A percentile compares a stretch with the other conserved stretches of the same genome.
phyloP scores from a whole-genome alignment of 1,140 invertebrate species.

The Capitella teleta region DNA sequence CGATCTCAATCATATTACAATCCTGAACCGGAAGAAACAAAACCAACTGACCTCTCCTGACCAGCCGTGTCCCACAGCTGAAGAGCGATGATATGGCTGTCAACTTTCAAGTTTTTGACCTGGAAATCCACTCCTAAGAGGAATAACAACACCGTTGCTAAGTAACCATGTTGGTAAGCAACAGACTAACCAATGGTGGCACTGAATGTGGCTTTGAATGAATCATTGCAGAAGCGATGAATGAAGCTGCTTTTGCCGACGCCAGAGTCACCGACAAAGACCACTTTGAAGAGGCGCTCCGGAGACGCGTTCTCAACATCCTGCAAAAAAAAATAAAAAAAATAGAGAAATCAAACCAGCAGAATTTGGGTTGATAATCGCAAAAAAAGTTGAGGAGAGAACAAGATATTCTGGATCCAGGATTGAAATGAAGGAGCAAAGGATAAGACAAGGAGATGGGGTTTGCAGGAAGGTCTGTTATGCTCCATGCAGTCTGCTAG shows the following conservation, averaged over 20 bases:
- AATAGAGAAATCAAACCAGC: no score
- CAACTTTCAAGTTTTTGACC: slow-evolving; percentile 44
- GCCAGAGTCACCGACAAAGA: slow-evolving; percentile 51
- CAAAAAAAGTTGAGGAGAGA: no score
- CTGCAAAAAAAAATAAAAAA: not conserved
- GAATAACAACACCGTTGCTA: not conserved
- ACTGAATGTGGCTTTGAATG: slow-evolving; percentile 46
- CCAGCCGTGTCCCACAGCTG: slow-evolving; percentile 55
- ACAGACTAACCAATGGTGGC: slow-evolving; percentile 46
- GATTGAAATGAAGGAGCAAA: no score
- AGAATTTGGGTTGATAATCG: no score
- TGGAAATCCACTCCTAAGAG: slow-evolving; percentile 49
- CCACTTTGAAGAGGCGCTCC: slow-evolving; percentile 49
- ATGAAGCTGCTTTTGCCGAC: slow-evolving; percentile 53
- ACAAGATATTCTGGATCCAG: no score
- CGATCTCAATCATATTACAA: not conserved
- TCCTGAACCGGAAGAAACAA: no score
- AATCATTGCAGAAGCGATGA: slow-evolving; percentile 46
- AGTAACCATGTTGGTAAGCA: not conserved
- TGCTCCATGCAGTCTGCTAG: no score
- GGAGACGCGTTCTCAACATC: slow-evolving; percentile 15
- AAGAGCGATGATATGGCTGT: slow-evolving; percentile 43
- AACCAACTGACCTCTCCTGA: slow-evolving; percentile 47
- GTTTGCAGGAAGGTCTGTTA: no score
- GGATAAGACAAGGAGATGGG: no score